Conservation (phyloP, 2,113 vertebrate species). For the Nesoenas mayeri region DNA sequence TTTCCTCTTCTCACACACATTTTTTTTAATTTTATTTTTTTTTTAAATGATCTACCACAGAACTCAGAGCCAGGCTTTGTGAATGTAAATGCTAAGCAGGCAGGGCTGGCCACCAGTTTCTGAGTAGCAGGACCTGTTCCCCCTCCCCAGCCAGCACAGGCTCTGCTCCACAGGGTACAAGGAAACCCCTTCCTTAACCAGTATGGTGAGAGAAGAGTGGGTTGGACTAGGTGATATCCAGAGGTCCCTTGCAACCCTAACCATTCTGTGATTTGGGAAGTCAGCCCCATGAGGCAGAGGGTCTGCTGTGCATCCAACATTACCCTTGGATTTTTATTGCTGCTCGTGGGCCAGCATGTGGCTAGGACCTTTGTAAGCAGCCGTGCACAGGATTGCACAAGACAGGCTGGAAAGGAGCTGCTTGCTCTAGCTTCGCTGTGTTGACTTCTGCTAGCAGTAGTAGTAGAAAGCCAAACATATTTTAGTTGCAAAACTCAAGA, state of each 20-base stretch:
- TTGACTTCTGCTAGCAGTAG: background rate
- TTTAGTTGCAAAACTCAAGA: background rate
- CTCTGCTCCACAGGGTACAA: too few species aligned
- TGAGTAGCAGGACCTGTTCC: too few species aligned
- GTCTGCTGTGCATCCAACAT: accelerated
- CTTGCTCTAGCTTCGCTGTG: background rate
- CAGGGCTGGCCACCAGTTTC: too few species aligned
- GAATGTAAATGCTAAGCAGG: background rate
- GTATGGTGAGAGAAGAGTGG: too few species aligned
- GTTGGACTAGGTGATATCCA: too few species aligned
- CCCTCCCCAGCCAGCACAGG: too few species aligned
- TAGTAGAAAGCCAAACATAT: background rate
- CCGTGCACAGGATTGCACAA: background rate
- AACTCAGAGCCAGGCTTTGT: background rate
- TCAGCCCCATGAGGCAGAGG: background rate
- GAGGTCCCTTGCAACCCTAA: too few species aligned
- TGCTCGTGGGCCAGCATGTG: background rate
- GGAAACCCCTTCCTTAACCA: too few species aligned
- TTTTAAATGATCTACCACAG: background rate
- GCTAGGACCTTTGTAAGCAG: background rate
- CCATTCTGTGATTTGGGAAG: background rate
- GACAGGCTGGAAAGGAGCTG: background rate
- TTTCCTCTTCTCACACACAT: background rate
- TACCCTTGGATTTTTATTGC: background rate
- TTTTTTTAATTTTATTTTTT: background rate